Evolutionary conservation across 2,888 invertebrate species (phyloP), one percentile per base, ranked within the genome.

Genomic region (Seira musarum): DNA sequence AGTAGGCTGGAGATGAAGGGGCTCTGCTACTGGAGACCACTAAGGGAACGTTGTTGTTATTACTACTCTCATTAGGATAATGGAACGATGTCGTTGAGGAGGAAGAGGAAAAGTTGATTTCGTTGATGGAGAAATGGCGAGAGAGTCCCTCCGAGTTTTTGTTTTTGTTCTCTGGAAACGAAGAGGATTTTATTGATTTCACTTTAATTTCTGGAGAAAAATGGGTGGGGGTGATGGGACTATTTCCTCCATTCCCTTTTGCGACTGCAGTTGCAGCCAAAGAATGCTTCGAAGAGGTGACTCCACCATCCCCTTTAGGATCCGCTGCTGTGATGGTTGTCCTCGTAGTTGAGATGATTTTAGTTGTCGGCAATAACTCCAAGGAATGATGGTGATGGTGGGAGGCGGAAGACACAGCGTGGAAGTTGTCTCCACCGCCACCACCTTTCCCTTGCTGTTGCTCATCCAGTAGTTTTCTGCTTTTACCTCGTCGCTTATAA

Each of bases 11-110:
- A 40, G 35, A 13, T 68, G 30, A 46, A 69, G 2, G 40, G 22
- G 46, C 53, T 40, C 24, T 35, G 17, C 17, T 3, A 17, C 35
- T 35, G 3, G 65, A 5, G 19, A 3, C 22, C 49, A 72, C 46
- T 61, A 61, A 2, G 21, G 19, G 19, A 25, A 30, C 24, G 19
- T 24, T 22, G 8, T 8, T 17, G 24, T 30, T 63, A 60, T 35
- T 63, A 53, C 69, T 24, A 25, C 69, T 49, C 76, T 76, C 76
- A 76, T 76, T 76, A 76, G 64, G 68, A 64, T 76, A 76, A 76
- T 76, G 76, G 76, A 69, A 22, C 35, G 64, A 35, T 67, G 63
- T 46, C 40, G 69, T 30, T 69, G 76, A 76, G 49, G 76, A 76
- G n/a, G 63, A 68, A 1, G 64, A 40, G 40, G 35, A 65, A 30